Evolutionary conservation across 2,797 vertebrate species (phyloP).

Genomic region (Calcarius lapponicus): DNA sequence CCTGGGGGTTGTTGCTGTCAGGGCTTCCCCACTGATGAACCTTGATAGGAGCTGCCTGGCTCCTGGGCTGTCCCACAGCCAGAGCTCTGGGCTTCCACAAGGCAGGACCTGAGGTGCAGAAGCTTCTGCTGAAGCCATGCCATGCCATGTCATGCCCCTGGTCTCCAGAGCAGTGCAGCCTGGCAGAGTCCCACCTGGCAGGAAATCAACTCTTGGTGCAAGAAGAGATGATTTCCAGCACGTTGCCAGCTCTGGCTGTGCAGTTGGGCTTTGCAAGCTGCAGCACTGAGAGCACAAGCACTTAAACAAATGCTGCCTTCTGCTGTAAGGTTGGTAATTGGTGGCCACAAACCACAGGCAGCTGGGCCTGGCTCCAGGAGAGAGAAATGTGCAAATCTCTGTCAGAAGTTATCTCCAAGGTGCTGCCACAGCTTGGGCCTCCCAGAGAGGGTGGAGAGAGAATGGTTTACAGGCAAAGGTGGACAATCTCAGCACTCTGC

Average conservation of each 20-base stretch:
- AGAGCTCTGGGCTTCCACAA: no score
- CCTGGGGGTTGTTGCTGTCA: no score
- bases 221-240: neutral
- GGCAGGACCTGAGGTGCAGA: no score
- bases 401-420: constrained; percentile 22
- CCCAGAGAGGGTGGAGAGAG: neutral
- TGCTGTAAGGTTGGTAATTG: constrained; percentile 36
- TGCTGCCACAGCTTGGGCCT: neutral
- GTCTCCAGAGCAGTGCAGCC: neutral
- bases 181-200: neutral
- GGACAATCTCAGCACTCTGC: neutral
- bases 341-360: constrained; percentile 54
- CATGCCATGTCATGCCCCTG: neutral
- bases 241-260: neutral
- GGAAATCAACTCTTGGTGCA: neutral
- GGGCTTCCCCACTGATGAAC: no score
- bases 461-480: neutral
- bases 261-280: constrained; percentile 45
- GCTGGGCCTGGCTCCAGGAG: constrained; percentile 33
- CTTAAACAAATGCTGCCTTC: constrained; percentile 48
- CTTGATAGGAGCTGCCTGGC: no score
- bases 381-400: constrained; percentile 26
- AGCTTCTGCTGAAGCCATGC: no score
- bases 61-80: no score
- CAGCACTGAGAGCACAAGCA: constrained; percentile 40